Percentiles rank a stretch among this genome's conserved stretches.
These are phyloP conservation scores for Oreochromis aureus DNA, from an alignment of 2,113 vertebrate species.

Conservation along the genomic window DNA sequence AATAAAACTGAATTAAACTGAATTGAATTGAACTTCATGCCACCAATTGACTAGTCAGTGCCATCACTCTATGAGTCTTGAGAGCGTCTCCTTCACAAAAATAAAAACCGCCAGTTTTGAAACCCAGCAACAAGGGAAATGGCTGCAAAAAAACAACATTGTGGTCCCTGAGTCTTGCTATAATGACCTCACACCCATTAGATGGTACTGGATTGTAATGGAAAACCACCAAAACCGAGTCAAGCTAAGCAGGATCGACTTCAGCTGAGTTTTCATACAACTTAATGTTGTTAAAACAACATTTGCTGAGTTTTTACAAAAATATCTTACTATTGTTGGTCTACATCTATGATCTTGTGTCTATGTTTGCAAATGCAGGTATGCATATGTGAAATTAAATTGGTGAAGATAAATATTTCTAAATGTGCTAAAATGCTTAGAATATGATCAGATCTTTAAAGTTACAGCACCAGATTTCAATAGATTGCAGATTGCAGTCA, in stretches of 20 bases:
- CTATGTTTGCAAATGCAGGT: background rate
- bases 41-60: background rate
- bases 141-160: background rate
- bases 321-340: background rate
- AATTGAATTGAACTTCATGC: background rate
- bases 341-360: background rate
- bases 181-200: background rate
- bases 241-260: background rate
- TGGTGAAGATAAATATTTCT: background rate
- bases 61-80: background rate
- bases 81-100: background rate
- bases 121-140: background rate
- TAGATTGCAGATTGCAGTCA: background rate
- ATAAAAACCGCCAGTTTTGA: background rate
- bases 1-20: background rate
- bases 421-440: slow-evolving; percentile 4
- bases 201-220: background rate
- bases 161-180: background rate
- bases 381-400: background rate
- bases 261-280: background rate
- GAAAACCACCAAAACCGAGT: background rate
- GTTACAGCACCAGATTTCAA: background rate
- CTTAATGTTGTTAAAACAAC: background rate
- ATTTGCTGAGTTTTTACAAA: background rate
- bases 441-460: background rate